Evolutionary conservation across 2,888 invertebrate species (phyloP), one percentile per base, ranked within the genome.

Genomic region (Lepidochrysops patricia): DNA sequence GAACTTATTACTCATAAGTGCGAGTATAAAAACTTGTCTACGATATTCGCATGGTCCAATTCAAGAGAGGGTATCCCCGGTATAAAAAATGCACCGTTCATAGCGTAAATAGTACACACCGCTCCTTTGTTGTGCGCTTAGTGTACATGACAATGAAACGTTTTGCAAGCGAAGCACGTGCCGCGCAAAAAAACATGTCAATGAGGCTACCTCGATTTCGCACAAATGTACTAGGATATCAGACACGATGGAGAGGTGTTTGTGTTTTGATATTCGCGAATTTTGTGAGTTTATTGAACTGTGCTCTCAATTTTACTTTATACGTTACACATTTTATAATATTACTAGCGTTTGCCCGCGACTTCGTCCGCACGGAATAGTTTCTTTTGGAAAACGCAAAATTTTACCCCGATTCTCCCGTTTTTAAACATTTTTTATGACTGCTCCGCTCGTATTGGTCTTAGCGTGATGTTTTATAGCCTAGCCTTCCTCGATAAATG

Each of bases 141-240:
- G 75, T 77, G 80, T 81, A 81, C 76, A 80, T 76, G 79, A 87
- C 83, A 86, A 88, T 80, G 77, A 78, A 72, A 74, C 74, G 72
- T 71, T 74, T 69, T 68, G 58, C 35, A 32, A 65, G 67, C 67
- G 65, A 65, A 78, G 79, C 84, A 76, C 84, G 87, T 82, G 86
- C 80, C 70, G 68, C 74, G 76, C 79, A 80, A 82, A 81, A 82
- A 79, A 71, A 62, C 62, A 62, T 75, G 77, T 75, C 73, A 75
- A 74, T 75, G 72, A 76, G 80, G 80, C 85, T 86, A 83, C 85
- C 83, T 82, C 81, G 82, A 81, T 79, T 89, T 88, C 87, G 89
- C 89, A 89, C 87, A 88, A 84, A 80, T 80, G 76, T 86, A 88
- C 84, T 70, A 86, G 83, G 86, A 74, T 68, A 73, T 65, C 70